These are phyloP conservation scores for Orestias chungarensis DNA, from an alignment of 2,797 vertebrate genomes.

Conservation along the genomic window DNA sequence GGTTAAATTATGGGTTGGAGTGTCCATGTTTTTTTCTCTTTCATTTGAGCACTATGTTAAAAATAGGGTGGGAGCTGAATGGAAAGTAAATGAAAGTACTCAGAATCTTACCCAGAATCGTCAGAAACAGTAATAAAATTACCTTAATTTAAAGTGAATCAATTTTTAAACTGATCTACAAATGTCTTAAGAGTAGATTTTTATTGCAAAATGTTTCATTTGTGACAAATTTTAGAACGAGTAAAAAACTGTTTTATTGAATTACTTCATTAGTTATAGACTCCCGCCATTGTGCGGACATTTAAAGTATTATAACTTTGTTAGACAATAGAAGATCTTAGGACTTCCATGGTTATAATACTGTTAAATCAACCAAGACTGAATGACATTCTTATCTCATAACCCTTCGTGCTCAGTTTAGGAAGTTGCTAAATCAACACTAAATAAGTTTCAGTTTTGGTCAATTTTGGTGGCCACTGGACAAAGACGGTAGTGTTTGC, in stretches of 20 bases:
- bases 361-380: slow-evolving; percentile 27
- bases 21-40: slow-evolving; percentile 76
- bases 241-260: slow-evolving; percentile 81
- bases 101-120: slow-evolving; percentile 67
- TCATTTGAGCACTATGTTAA: slow-evolving; percentile 79
- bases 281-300: slow-evolving; percentile 47
- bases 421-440: background rate
- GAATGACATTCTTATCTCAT: background rate
- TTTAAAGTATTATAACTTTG: slow-evolving; percentile 49
- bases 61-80: slow-evolving; percentile 75
- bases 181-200: slow-evolving; percentile 81
- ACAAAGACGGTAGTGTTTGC: too few relatives aligned
- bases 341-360: slow-evolving; percentile 40
- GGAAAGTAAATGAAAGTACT: slow-evolving; percentile 68
- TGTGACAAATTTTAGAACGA: slow-evolving; percentile 70
- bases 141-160: slow-evolving; percentile 81
- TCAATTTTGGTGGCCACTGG: too few relatives aligned
- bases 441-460: too few relatives aligned
- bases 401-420: background rate
- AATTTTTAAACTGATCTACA: slow-evolving; percentile 82
- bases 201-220: slow-evolving; percentile 82
- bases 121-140: slow-evolving; percentile 77
- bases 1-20: slow-evolving; percentile 74
- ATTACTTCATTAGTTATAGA: slow-evolving; percentile 72
- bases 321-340: slow-evolving; percentile 43